Evolutionary conservation across 2,797 vertebrate genomes (phyloP).

Genomic region (Acanthurus tractus): DNA sequence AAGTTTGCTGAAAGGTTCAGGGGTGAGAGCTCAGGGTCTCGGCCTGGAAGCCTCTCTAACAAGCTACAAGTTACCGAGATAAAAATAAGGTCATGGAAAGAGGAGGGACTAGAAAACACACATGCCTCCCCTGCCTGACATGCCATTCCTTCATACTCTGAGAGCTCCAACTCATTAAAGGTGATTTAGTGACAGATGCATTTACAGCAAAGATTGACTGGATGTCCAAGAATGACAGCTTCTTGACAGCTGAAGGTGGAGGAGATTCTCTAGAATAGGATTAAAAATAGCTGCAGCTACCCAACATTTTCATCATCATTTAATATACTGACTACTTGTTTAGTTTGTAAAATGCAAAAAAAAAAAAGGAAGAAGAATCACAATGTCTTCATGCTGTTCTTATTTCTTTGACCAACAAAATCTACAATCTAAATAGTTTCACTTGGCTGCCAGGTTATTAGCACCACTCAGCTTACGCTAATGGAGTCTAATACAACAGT

Average conservation of each 20-base stretch:
- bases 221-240: conserved; percentile 22
- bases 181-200: conserved; percentile 69
- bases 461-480: too few species aligned
- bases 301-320: neutral
- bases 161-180: conserved; percentile 54
- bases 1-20: conserved; percentile 13
- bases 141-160: conserved; percentile 59
- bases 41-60: conserved; percentile 30
- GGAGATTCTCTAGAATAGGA: neutral
- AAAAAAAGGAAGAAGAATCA: neutral
- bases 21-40: conserved; percentile 14
- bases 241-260: conserved; percentile 3
- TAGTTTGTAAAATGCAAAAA: neutral
- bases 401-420: neutral
- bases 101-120: conserved; percentile 14
- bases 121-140: conserved; percentile 45
- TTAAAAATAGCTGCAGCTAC: neutral
- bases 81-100: conserved; percentile 9
- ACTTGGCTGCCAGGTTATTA: neutral
- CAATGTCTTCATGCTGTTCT: neutral
- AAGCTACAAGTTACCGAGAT: conserved; percentile 34
- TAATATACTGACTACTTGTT: neutral
- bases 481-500: too few species aligned
- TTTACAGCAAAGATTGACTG: conserved; percentile 32
- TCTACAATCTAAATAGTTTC: neutral